Evolutionary conservation across 1,140 invertebrate genomes (phyloP).

Genomic region (Gryllus bimaculatus): DNA sequence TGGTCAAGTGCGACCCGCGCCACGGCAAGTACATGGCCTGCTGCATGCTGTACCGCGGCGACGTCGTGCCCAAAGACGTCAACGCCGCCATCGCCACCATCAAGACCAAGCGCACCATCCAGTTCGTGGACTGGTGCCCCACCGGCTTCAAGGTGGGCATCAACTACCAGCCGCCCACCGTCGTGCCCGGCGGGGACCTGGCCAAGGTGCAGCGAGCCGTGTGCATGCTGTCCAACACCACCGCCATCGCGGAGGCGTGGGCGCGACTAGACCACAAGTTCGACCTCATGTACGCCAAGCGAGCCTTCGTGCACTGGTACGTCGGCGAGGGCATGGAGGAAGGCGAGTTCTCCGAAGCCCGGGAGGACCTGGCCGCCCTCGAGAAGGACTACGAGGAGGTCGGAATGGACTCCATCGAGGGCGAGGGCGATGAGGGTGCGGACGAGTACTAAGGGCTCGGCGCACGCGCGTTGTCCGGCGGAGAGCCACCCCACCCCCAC

Average conservation of each 20-base stretch:
- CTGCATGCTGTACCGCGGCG: slow-evolving; percentile 61
- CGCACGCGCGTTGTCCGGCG: too few species aligned
- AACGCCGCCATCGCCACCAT: slow-evolving; percentile 76
- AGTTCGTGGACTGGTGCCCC: slow-evolving; percentile 89
- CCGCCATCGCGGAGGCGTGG: slow-evolving; percentile 70
- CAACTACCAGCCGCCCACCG: slow-evolving; percentile 71
- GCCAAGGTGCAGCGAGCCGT: slow-evolving; percentile 51
- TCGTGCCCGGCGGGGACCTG: slow-evolving; percentile 61
- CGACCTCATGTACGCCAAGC: slow-evolving; percentile 49
- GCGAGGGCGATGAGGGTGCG: slow-evolving; percentile 27
- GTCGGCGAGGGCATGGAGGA: slow-evolving; percentile 50
- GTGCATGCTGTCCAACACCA: slow-evolving; percentile 74
- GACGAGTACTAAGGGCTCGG: slow-evolving; percentile 13
- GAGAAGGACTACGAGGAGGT: slow-evolving; percentile 49
- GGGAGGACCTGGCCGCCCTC: slow-evolving; percentile 48
- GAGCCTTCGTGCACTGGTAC: slow-evolving; percentile 45
- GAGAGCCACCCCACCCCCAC: too few species aligned
- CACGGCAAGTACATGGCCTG: slow-evolving; percentile 88
- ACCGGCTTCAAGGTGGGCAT: slow-evolving; percentile 77
- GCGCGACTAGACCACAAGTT: slow-evolving; percentile 71
- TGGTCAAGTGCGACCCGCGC: slow-evolving; percentile 86
- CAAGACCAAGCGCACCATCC: slow-evolving; percentile 74
- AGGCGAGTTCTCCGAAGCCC: slow-evolving; percentile 47
- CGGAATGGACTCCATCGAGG: slow-evolving; percentile 34
- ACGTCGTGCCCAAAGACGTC: slow-evolving; percentile 53